These are phyloP conservation scores for Phalacrocorax brasilianus DNA, from an alignment of 2,113 vertebrate species.

Conservation along the genomic window DNA sequence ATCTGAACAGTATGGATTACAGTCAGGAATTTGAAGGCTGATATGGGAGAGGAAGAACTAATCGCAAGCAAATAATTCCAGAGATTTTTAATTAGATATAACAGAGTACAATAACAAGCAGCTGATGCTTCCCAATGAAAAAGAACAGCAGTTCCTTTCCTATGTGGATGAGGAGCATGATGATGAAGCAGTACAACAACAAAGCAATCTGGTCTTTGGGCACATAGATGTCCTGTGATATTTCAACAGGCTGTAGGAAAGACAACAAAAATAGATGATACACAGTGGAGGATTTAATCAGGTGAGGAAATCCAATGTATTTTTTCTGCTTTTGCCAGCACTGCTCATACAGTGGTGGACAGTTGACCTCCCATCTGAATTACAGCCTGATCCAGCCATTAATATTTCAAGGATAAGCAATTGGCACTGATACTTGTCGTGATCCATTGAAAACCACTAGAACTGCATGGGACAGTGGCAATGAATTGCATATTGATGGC, in stretches of 20 bases:
- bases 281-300: background rate
- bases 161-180: slow-evolving; percentile 24
- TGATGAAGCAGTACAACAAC: slow-evolving; percentile 61
- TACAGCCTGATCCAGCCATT: background rate
- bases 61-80: slow-evolving; percentile 47
- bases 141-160: slow-evolving; percentile 61
- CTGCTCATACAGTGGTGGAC: background rate
- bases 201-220: slow-evolving; percentile 61
- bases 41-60: background rate
- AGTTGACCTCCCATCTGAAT: background rate
- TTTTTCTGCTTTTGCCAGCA: background rate
- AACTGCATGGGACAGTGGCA: background rate
- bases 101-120: slow-evolving; percentile 37
- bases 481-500: background rate
- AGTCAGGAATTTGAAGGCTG: background rate
- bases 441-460: background rate
- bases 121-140: slow-evolving; percentile 59
- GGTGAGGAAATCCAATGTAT: background rate
- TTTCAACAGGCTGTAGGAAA: slow-evolving; percentile 37
- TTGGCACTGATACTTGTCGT: background rate
- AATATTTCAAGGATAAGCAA: background rate
- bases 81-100: slow-evolving; percentile 54
- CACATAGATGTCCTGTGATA: slow-evolving; percentile 43
- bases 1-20: background rate
- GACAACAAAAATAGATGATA: background rate